Evolutionary conservation across 2,113 vertebrate genomes (phyloP).

Genomic region (Natator depressus): DNA sequence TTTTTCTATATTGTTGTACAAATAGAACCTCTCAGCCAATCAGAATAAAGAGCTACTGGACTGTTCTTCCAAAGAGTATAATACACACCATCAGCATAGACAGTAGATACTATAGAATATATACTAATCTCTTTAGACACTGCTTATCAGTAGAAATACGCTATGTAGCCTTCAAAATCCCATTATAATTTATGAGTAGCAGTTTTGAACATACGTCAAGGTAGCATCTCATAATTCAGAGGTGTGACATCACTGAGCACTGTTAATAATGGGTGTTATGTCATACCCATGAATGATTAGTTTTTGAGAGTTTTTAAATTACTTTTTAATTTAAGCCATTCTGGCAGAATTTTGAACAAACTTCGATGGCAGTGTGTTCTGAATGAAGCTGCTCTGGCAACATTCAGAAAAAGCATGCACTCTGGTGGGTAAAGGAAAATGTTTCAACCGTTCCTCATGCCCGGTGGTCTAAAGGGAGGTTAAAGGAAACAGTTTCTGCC

Average conservation of each 20-base stretch:
- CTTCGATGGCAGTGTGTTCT: not conserved
- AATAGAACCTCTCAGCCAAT: not conserved
- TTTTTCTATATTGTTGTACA: not conserved
- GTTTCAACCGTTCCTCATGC: not conserved
- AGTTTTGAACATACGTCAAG: conserved; percentile 33
- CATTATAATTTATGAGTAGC: conserved; percentile 7
- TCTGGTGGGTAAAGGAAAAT: conserved; percentile 29
- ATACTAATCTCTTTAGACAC: not conserved
- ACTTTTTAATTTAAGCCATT: conserved; percentile 53
- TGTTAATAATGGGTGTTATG: conserved; percentile 44
- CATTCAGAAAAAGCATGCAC: not conserved
- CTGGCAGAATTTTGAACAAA: conserved; percentile 53
- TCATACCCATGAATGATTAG: conserved; percentile 21
- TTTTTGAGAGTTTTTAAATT: conserved; percentile 54
- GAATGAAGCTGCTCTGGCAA: conserved; percentile 1
- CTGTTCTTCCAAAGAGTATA: not conserved
- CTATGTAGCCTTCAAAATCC: conserved; percentile 26
- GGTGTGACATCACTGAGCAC: conserved; percentile 38
- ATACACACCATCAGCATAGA: not conserved
- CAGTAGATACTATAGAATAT: not conserved
- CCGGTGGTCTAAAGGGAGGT: conserved; percentile 23
- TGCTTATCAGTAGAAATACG: not conserved
- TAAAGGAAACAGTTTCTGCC: conserved; percentile 26
- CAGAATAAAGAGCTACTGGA: not conserved
- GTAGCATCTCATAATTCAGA: conserved; percentile 38